These are phyloP conservation scores for Pterocles orientalis DNA, from an alignment of 2,113 vertebrate species.

Conservation along the genomic window DNA sequence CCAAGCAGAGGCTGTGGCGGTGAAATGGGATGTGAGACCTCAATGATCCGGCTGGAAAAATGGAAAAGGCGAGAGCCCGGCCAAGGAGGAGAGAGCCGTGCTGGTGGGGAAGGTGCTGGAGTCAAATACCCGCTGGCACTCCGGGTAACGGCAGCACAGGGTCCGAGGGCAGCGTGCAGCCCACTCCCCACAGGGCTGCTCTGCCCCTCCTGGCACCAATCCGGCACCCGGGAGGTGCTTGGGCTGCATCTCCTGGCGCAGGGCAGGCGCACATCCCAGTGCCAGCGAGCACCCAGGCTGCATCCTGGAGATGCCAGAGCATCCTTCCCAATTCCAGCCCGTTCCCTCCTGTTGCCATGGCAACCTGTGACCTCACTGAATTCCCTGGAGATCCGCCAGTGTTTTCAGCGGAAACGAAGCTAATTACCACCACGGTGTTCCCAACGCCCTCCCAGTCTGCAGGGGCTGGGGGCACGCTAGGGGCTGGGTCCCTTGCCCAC, in stretches of 20 bases:
- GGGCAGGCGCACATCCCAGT: fast-evolving
- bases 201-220: neutral
- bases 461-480: neutral
- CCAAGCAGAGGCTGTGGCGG: neutral
- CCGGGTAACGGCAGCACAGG: fast-evolving
- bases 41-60: neutral
- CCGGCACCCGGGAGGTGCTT: fast-evolving
- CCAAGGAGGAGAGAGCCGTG: fast-evolving
- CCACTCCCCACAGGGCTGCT: neutral
- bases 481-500: neutral
- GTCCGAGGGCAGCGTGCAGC: fast-evolving
- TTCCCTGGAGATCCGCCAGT: constrained; percentile 1
- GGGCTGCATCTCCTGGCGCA: fast-evolving
- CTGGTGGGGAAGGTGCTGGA: neutral
- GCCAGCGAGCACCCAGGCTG: neutral
- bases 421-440: neutral
- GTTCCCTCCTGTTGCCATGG: constrained; percentile 33
- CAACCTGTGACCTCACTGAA: constrained; percentile 51
- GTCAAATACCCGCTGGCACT: fast-evolving
- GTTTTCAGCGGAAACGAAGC: neutral
- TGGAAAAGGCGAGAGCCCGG: neutral
- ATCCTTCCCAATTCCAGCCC: constrained; percentile 41
- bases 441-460: neutral
- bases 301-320: neutral
- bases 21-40: neutral